Percentiles rank a stretch among this genome's conserved stretches.
Conservation (phyloP, 2,888 invertebrate species). For the Andrena marginata region DNA sequence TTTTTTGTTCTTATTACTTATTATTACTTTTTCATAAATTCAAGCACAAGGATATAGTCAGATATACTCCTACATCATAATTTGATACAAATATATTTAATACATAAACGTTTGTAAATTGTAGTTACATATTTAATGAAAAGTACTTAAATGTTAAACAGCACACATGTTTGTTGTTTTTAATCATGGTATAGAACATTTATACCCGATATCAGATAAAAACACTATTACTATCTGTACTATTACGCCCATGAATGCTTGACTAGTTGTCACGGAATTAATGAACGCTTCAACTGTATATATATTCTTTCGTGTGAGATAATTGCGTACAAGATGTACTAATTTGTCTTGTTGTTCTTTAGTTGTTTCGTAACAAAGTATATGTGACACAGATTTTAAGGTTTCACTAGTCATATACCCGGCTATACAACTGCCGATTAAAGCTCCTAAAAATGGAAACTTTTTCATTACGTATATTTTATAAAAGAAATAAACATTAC, state of each 20-base stretch:
- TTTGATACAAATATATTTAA: too few relatives aligned
- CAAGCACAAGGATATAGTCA: too few relatives aligned
- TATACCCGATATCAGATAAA: not conserved
- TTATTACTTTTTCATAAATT: too few relatives aligned
- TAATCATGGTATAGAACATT: not conserved
- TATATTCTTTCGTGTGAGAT: not conserved
- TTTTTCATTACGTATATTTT: not conserved
- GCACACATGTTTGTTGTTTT: not conserved
- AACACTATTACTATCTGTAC: slow-evolving; percentile 13
- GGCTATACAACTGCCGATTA: not conserved
- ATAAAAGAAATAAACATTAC: not conserved
- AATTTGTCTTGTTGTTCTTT: not conserved
- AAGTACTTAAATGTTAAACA: too few relatives aligned
- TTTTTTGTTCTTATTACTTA: too few relatives aligned
- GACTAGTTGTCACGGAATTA: not conserved
- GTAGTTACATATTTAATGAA: too few relatives aligned
- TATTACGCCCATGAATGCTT: not conserved
- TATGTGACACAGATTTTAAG: not conserved
- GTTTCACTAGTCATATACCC: not conserved
- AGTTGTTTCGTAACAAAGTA: slow-evolving; percentile 19
- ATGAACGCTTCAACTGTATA: not conserved
- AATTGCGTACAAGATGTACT: not conserved
- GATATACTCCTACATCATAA: too few relatives aligned
- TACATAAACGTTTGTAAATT: too few relatives aligned
- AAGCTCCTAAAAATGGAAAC: not conserved